A percentile compares a stretch with the other conserved stretches of the same genome.
These are phyloP conservation scores for Loxodonta africana DNA, from an alignment of 2,113 vertebrate genomes.

Conservation along the genomic window DNA sequence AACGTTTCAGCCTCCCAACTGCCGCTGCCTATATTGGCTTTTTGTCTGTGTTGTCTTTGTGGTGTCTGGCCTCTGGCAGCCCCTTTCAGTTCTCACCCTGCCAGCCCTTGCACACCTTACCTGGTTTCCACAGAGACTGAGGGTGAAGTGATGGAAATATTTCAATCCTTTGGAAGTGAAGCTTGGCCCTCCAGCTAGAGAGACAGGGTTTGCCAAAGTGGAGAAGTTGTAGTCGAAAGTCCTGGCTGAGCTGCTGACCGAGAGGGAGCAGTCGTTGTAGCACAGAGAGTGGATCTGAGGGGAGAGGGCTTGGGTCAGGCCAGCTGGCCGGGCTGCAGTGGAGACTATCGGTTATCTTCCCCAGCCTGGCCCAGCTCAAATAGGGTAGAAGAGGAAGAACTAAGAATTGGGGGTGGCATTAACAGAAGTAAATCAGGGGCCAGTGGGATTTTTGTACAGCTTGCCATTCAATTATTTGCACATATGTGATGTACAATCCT, in stretches of 20 bases:
- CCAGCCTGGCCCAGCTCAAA: not conserved
- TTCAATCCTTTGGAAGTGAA: conserved; percentile 96
- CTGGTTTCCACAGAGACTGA: conserved; percentile 94
- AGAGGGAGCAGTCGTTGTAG: conserved; percentile 92
- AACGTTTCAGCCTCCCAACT: not conserved
- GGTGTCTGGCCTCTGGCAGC: fast-evolving
- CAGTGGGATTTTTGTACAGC: not conserved
- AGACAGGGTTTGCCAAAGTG: conserved; percentile 85
- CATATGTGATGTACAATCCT: not conserved
- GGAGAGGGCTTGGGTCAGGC: not conserved
- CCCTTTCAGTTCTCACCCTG: not conserved
- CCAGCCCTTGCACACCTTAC: conserved; percentile 84
- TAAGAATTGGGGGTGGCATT: not conserved
- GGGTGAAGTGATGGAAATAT: conserved; percentile 93
- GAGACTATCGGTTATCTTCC: not conserved
- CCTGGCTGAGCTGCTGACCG: conserved; percentile 68
- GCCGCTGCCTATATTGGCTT: too few relatives aligned
- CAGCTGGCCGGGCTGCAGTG: not conserved
- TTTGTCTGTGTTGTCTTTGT: not conserved
- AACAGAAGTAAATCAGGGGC: not conserved
- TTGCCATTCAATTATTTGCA: not conserved
- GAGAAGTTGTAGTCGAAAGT: conserved; percentile 92
- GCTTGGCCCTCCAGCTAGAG: conserved; percentile 89
- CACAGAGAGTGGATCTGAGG: conserved; percentile 93
- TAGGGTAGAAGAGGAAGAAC: not conserved